Evolutionary conservation across 2,888 invertebrate species (phyloP).

Genomic region (Trichogramma evanescens): DNA sequence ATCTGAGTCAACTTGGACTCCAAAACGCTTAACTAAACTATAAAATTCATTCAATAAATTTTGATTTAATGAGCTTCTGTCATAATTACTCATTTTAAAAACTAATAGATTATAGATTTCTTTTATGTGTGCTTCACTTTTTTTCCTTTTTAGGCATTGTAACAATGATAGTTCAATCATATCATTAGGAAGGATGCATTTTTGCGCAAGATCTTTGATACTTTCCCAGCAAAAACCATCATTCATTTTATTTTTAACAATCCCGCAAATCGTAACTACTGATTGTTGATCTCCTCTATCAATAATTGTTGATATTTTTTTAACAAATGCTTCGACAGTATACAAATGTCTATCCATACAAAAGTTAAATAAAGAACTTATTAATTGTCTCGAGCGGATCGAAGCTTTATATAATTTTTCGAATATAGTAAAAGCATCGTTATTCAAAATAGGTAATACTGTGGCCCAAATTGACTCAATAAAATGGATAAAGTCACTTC

Average conservation of each 20-base stretch:
- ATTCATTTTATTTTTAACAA: conserved; percentile 12
- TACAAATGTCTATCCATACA: conserved; percentile 1
- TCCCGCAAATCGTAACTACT: conserved; percentile 7
- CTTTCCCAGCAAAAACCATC: conserved; percentile 25
- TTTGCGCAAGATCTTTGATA: conserved; percentile 18
- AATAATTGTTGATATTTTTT: conserved; percentile 4
- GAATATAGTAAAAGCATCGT: conserved; percentile 2
- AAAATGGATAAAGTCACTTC: conserved; percentile 3
- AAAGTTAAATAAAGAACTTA: conserved; percentile 3
- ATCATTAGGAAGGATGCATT: conserved; percentile 1
- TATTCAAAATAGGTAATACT: conserved; percentile 1
- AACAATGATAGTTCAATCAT: conserved; percentile 21
- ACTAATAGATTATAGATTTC: conserved; percentile 26
- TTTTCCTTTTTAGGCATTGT: conserved; percentile 23
- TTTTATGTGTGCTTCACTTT: conserved; percentile 17
- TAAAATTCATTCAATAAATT: conserved; percentile 5
- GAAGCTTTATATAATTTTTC: conserved; percentile 6
- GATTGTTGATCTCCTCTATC: neutral
- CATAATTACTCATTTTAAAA: neutral
- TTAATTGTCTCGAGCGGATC: neutral
- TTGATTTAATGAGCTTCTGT: conserved; percentile 7
- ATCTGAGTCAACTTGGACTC: too few species aligned
- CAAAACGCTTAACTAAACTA: neutral
- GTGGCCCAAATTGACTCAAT: conserved; percentile 2
- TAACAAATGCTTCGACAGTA: conserved; percentile 11